A percentile compares a stretch with the other conserved stretches of the same genome.
Conservation (phyloP, 2,113 vertebrate genomes). For the Panthera tigris region DNA sequence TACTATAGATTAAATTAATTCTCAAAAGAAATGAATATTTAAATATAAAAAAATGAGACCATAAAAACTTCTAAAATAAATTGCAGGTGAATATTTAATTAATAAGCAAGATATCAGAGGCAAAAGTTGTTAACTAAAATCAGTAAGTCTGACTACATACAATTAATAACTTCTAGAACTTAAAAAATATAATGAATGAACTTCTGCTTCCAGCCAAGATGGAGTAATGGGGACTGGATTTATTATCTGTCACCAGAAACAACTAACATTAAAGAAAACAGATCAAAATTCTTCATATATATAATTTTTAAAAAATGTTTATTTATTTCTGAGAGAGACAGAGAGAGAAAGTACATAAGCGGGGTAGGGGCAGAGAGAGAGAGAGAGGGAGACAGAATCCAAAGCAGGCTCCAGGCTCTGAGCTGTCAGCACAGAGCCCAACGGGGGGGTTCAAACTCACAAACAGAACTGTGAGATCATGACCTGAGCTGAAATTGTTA, state of each 20-base stretch:
- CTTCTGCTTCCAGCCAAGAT: constrained; percentile 9
- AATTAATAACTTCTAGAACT: neutral
- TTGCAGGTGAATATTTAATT: neutral
- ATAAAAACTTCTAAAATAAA: constrained; percentile 28
- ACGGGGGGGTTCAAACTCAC: no score
- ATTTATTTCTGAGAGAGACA: no score
- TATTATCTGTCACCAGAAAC: neutral
- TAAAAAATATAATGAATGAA: neutral
- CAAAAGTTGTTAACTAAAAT: constrained; percentile 18
- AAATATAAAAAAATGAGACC: neutral
- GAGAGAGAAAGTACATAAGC: no score
- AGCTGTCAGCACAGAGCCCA: no score
- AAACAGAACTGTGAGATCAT: no score
- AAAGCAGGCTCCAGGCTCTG: no score
- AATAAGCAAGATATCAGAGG: neutral
- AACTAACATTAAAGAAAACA: neutral
- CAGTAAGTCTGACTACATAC: neutral
- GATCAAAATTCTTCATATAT: neutral
- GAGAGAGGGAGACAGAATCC: no score
- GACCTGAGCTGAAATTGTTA: no score
- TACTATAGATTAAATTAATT: neutral
- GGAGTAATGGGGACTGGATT: neutral
- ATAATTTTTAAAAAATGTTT: neutral
- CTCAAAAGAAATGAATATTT: neutral
- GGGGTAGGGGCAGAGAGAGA: no score